Percentiles rank a stretch among this genome's conserved stretches.
These are phyloP conservation scores for Dipus sagitta DNA, from an alignment of 2,797 vertebrate genomes.

Conservation along the genomic window DNA sequence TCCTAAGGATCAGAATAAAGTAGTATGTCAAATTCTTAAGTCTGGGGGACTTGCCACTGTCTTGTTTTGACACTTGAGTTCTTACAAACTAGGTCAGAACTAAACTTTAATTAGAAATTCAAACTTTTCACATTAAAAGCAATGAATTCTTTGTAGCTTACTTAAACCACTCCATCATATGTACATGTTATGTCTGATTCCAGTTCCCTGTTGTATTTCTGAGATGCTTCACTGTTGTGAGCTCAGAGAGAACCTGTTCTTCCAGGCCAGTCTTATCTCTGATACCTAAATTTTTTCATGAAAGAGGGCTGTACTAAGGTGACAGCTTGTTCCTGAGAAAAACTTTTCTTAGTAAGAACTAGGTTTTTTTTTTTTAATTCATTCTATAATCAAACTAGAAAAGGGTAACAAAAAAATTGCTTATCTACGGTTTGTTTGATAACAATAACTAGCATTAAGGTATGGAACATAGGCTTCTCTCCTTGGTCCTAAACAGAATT, in stretches of 20 bases:
- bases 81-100: not conserved
- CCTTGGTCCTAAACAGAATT: not conserved
- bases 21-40: not conserved
- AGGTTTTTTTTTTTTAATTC: not conserved
- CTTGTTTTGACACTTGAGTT: constrained; percentile 19
- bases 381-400: constrained; percentile 25
- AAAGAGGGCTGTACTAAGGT: not conserved
- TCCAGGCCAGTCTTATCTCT: constrained; percentile 25
- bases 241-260: constrained; percentile 37
- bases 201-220: constrained; percentile 24
- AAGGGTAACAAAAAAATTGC: not conserved
- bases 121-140: constrained; percentile 22
- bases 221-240: constrained; percentile 22
- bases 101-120: not conserved
- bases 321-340: constrained; percentile 26
- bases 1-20: not conserved
- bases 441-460: not conserved
- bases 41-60: not conserved
- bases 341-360: not conserved
- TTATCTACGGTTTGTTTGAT: not conserved
- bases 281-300: constrained; percentile 9
- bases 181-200: not conserved
- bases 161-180: not conserved
- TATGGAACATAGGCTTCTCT: not conserved
- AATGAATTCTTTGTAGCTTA: not conserved